Evolutionary conservation across 2,797 vertebrate species (phyloP), one percentile per base, ranked within the genome.

Genomic region (Muscicapa striata): DNA sequence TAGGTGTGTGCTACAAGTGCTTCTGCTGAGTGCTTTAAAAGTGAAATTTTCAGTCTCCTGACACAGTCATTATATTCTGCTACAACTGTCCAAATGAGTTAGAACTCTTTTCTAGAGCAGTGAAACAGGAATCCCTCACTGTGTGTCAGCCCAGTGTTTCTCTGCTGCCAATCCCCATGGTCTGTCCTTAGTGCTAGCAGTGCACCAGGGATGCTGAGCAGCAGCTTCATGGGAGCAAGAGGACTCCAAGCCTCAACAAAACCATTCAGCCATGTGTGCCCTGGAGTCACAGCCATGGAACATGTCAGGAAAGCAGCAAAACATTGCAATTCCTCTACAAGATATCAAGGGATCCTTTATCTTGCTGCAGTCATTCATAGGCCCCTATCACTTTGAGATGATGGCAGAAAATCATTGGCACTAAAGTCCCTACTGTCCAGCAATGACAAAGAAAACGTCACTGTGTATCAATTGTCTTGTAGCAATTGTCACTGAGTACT

Each of bases 321-420:
- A 95, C 80, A 91, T 78, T 95, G 77, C 93, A 87, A 58, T 77
- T 90, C 64, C 70, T 96, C 93, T 32, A 41, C 6, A 7, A 73
- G 74, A 78, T 94, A 93, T 90, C 81, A 82, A 95, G 94, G 93
- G 94, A 94, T 96, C 61, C 63, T 98, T 98, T 97, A 96, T 97
- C 97, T 96, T 91, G 62, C 82, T 92, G 49, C 91, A 94, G 84
- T 84, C 90, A 69, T 94, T 97, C 93, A 86, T 92, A 96, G 94
- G 88, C 89, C 89, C n/a, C 96, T 97, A 97, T 97, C 97, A 94
- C 95, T 97, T 98, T 97, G 78, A 94, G 84, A 94, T 87, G 94
- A 94, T 96, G 97, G 97, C 97, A 98, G 97, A 97, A 98, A 98
- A 98, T 98, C 98, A 88, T 97, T 98, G 95, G 85, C 79, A 85